Evolutionary conservation across 2,888 invertebrate species (phyloP).

Genomic region (Epirrhoe tristata): DNA sequence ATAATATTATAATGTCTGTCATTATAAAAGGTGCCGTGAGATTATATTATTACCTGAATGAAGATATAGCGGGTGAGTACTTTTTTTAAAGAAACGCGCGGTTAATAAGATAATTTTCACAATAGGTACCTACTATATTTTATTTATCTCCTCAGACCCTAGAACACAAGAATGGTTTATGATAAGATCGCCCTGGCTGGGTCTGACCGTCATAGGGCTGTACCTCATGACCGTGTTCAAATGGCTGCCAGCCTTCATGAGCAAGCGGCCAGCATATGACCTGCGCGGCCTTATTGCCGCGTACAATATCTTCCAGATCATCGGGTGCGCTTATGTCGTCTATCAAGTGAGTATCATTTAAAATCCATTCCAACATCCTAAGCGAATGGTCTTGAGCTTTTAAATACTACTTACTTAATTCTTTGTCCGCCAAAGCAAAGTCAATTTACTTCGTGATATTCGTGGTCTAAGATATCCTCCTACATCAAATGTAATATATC

Average conservation of each 20-base stretch:
- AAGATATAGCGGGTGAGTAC: conserved; percentile 69
- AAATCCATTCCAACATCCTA: not conserved
- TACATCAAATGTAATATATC: too few species aligned
- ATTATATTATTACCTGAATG: conserved; percentile 73
- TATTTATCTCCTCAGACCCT: conserved; percentile 73
- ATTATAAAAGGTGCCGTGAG: conserved; percentile 64
- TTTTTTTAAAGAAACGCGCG: too few species aligned
- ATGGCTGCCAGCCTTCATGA: conserved; percentile 90
- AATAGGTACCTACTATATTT: not conserved
- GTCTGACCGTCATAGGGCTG: conserved; percentile 80
- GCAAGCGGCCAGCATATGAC: conserved; percentile 86
- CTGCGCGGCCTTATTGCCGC: conserved; percentile 86
- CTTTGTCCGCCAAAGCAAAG: too few species aligned
- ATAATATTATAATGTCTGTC: conserved; percentile 66
- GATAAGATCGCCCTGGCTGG: conserved; percentile 89
- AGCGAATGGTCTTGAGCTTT: too few species aligned
- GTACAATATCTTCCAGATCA: conserved; percentile 89
- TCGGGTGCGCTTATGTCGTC: conserved; percentile 84
- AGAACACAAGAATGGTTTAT: conserved; percentile 89
- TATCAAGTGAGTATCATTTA: conserved; percentile 78
- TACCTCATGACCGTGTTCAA: conserved; percentile 89
- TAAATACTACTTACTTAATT: too few species aligned
- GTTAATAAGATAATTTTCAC: too few species aligned
- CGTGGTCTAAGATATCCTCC: too few species aligned
- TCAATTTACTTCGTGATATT: too few species aligned